Evolutionary conservation across 2,797 vertebrate species (phyloP), one percentile per base, ranked within the genome.

Genomic region (Heterohyrax brucei): DNA sequence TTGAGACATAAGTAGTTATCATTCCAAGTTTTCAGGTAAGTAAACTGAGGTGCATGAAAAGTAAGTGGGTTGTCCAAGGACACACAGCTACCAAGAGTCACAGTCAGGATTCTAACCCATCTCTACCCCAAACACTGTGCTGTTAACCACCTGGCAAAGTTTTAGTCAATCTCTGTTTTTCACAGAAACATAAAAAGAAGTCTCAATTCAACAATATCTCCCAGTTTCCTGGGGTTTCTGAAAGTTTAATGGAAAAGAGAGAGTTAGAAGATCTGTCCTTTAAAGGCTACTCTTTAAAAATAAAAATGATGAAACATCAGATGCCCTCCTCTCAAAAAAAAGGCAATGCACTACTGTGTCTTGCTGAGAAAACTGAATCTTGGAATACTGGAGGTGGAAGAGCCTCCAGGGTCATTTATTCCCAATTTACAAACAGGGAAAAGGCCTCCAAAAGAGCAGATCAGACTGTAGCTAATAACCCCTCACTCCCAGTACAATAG

Each of bases 331-430:
- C 24, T 7, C 44, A 0, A 56, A 93, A 76, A 53, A n/a, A 70
- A 59, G 10, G 10, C 44, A 79, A 48, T 21, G 5, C 76, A 79
- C 16, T n/a, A 83, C 53, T 61, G 19, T 76, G 48, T 85, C 24
- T 85, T 95, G 91, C 80, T 50, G 87, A 95, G 56, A 95, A 94
- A 86, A 89, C 1, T 44, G n/a, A 94, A 91, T 95, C 39, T 79
- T 90, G 75, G 39, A 61, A 72, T 90, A 79, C 66, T 87, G 76
- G 62, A 85, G 39, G 72, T 85, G 44, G 33, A 91, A 88, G 79
- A 33, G 1, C 19, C 73, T 75, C 61, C 22, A 13, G 62, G 46
- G 7, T 89, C 56, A 76, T 94, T 93, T 73, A 93, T 50, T 92
- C 68, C 72, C 85, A 75, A 61, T 79, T 88, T 88, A 78, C 22